Conservation (phyloP, 1,140 invertebrate genomes). For the Asobara japonica region DNA sequence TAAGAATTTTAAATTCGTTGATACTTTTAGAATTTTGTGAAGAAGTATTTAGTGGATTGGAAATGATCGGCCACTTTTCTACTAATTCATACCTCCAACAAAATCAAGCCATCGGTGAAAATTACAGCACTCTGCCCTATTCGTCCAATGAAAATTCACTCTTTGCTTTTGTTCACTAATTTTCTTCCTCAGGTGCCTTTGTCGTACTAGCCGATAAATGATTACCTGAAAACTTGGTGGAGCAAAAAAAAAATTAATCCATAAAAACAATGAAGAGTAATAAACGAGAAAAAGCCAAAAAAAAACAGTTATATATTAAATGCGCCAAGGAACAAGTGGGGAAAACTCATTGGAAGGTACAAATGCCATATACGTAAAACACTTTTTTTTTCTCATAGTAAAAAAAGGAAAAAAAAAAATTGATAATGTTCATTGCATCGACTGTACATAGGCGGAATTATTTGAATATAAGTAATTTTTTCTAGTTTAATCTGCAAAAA, state of each 20-base stretch:
- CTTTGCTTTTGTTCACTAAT: constrained; percentile 23
- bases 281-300: not conserved
- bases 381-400: not conserved
- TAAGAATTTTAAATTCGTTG: no score
- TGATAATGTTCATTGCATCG: not conserved
- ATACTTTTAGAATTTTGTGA: no score
- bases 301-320: constrained; percentile 13
- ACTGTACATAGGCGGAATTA: not conserved
- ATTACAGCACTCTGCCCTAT: not conserved
- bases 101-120: not conserved
- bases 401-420: not conserved
- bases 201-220: constrained; percentile 44
- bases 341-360: constrained; percentile 10
- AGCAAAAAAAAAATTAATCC: not conserved
- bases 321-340: not conserved
- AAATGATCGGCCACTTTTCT: no score
- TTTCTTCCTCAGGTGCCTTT: constrained; percentile 57
- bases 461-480: not conserved
- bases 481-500: not conserved
- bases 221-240: not conserved
- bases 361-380: constrained; percentile 13
- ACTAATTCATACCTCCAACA: no score
- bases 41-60: no score
- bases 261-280: not conserved
- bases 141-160: not conserved